Conservation (phyloP, 2,888 invertebrate species). For the Agrochola lychnidis region DNA sequence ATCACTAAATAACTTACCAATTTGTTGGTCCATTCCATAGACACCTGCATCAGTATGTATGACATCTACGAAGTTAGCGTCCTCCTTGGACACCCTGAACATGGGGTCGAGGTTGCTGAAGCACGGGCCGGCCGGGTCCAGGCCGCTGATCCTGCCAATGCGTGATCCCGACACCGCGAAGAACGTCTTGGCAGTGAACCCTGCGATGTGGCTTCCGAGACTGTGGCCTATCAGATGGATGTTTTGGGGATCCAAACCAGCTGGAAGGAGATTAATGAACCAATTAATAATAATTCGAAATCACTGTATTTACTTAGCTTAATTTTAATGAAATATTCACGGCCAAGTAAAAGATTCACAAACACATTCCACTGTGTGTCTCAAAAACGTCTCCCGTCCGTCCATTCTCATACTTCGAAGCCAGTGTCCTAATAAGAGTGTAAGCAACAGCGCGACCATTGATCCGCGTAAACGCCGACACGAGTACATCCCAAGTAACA, state of each 20-base stretch:
- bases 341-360: neutral
- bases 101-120: slow-evolving; percentile 77
- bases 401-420: neutral
- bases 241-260: slow-evolving; percentile 73
- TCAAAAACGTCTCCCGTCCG: too few species aligned
- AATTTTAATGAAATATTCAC: neutral
- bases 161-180: slow-evolving; percentile 71
- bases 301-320: neutral
- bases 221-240: slow-evolving; percentile 87
- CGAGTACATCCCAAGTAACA: too few species aligned
- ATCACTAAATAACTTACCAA: slow-evolving; percentile 75
- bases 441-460: neutral
- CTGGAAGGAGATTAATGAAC: slow-evolving; percentile 66
- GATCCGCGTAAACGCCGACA: neutral
- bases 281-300: neutral
- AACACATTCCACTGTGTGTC: too few species aligned
- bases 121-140: slow-evolving; percentile 88
- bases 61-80: slow-evolving; percentile 82
- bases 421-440: too few species aligned
- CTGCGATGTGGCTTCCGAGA: slow-evolving; percentile 83
- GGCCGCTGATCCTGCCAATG: slow-evolving; percentile 80
- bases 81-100: slow-evolving; percentile 73
- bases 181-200: slow-evolving; percentile 82
- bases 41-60: slow-evolving; percentile 83
- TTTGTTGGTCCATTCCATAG: slow-evolving; percentile 76